Percentiles rank a stretch among this genome's conserved stretches.
phyloP scores from a whole-genome alignment of 2,888 invertebrate genomes.

The Cepaea hortensis region DNA sequence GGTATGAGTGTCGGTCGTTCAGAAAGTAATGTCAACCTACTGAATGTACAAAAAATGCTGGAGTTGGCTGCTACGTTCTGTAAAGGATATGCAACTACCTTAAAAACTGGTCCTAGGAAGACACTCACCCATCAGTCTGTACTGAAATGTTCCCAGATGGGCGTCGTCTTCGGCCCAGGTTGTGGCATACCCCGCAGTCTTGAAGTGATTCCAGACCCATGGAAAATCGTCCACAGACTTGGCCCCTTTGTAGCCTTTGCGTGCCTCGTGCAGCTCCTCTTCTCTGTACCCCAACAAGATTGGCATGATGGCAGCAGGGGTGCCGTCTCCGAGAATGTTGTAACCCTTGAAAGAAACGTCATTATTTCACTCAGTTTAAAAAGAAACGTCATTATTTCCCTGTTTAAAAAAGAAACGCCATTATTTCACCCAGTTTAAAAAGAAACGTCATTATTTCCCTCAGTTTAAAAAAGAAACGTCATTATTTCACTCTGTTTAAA shows the following conservation, averaged over 20 bases:
- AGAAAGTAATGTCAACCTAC: no score
- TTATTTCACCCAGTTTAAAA: no score
- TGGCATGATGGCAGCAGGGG: slow-evolving; percentile 84
- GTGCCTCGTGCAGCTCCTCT: slow-evolving; percentile 89
- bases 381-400: no score
- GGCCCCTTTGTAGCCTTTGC: slow-evolving; percentile 82
- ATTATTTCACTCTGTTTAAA: no score
- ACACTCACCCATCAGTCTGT: slow-evolving; percentile 30
- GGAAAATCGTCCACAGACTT: slow-evolving; percentile 86
- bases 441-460: no score
- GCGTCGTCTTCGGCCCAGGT: slow-evolving; percentile 92
- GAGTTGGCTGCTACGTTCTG: no score
- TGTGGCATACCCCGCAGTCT: slow-evolving; percentile 79
- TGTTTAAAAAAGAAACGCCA: no score
- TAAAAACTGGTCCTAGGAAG: background rate
- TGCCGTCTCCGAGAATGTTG: slow-evolving; percentile 78
- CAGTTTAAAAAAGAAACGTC: no score
- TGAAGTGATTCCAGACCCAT: slow-evolving; percentile 89
- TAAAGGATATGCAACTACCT: no score
- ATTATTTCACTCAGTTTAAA: no score
- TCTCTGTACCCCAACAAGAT: slow-evolving; percentile 88
- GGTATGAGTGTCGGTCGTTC: no score
- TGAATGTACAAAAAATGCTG: no score
- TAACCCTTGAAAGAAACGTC: slow-evolving; percentile 55
- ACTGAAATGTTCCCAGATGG: slow-evolving; percentile 88